These are phyloP conservation scores for Luffia ferchaultella DNA, from an alignment of 2,888 invertebrate species.

Conservation along the genomic window DNA sequence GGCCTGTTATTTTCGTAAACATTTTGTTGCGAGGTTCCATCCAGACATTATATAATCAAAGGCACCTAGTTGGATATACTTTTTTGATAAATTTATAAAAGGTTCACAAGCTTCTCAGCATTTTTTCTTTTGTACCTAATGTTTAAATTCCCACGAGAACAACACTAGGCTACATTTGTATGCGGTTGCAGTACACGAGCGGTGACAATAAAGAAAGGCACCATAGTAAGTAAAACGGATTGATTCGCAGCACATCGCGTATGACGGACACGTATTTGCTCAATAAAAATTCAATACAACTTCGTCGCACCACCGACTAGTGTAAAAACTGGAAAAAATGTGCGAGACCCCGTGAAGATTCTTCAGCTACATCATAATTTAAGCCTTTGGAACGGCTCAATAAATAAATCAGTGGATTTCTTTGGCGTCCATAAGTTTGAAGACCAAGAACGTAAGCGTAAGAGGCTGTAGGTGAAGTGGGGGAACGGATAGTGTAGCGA, in stretches of 20 bases:
- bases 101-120: no score
- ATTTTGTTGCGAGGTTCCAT: no score
- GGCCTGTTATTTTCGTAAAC: no score
- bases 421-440: conserved; percentile 52
- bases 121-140: no score
- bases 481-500: conserved; percentile 30
- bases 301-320: neutral
- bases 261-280: neutral
- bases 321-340: conserved; percentile 4
- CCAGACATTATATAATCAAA: no score
- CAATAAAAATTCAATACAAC: neutral
- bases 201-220: neutral
- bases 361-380: conserved; percentile 56
- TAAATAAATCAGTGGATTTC: conserved; percentile 57
- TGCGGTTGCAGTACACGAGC: neutral
- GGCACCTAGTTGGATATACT: no score
- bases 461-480: neutral
- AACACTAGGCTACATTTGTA: neutral
- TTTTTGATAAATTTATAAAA: no score
- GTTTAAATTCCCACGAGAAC: neutral
- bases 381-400: conserved; percentile 33
- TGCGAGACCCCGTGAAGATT: conserved; percentile 21
- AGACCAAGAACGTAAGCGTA: conserved; percentile 37
- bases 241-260: neutral
- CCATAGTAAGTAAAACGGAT: neutral